Conservation (phyloP, 2,888 invertebrate genomes). For the Caenorhabditis wallacei region DNA sequence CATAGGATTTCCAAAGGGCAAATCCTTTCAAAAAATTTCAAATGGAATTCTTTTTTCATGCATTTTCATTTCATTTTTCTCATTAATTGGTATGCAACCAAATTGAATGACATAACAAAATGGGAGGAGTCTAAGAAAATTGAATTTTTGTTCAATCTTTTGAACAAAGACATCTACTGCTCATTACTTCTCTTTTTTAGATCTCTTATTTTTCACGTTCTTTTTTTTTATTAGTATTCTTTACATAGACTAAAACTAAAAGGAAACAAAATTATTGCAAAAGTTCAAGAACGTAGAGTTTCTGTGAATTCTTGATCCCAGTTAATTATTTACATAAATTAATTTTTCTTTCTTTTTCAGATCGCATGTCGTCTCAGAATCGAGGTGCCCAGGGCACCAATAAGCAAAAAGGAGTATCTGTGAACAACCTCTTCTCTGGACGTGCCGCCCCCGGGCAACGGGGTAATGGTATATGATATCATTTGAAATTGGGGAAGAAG, state of each 20-base stretch:
- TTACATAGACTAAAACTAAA: too few species aligned
- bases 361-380: slow-evolving; percentile 74
- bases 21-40: background rate
- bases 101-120: background rate
- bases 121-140: slow-evolving; percentile 8
- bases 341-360: slow-evolving; percentile 42
- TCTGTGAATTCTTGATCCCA: too few species aligned
- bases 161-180: background rate
- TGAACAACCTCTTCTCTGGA: slow-evolving; percentile 80
- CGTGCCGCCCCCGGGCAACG: slow-evolving; percentile 75
- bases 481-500: too few species aligned
- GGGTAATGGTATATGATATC: slow-evolving; percentile 71
- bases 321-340: background rate
- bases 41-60: background rate
- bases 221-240: too few species aligned
- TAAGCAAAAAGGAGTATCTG: slow-evolving; percentile 79
- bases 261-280: too few species aligned
- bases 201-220: background rate
- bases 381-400: slow-evolving; percentile 81
- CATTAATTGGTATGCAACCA: background rate
- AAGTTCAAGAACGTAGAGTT: too few species aligned
- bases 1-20: background rate
- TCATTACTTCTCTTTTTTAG: background rate
- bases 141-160: background rate
- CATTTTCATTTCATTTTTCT: background rate